phyloP scores from a whole-genome alignment of 2,113 vertebrate genomes.

The Chionomys nivalis region DNA sequence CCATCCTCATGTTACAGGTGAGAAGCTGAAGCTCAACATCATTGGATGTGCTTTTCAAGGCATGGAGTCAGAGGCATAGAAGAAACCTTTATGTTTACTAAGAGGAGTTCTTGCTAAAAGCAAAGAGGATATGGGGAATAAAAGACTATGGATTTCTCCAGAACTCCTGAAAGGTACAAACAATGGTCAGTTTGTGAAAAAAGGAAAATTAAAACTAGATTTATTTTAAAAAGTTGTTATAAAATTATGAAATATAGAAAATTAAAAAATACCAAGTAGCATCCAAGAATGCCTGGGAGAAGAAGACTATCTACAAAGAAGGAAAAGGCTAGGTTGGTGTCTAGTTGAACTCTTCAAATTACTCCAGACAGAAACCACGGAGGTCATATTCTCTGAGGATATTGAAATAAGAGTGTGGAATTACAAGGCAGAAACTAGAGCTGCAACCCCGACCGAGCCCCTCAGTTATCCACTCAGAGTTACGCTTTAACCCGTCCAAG shows the following conservation, averaged over 20 bases:
- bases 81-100: constrained; percentile 23
- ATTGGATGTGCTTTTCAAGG: neutral
- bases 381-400: neutral
- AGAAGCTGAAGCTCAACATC: neutral
- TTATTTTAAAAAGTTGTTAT: neutral
- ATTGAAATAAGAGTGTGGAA: neutral
- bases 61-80: neutral
- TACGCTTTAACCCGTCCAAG: neutral
- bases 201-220: neutral
- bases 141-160: neutral
- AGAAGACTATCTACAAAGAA: neutral
- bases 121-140: neutral
- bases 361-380: neutral
- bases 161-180: neutral
- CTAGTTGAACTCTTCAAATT: neutral
- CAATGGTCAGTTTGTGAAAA: neutral
- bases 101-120: neutral
- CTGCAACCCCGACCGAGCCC: neutral
- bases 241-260: neutral
- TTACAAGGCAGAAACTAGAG: neutral
- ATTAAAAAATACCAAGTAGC: neutral
- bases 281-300: neutral
- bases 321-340: neutral
- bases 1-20: neutral
- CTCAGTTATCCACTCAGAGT: neutral